These are phyloP conservation scores for Byasa hedistus DNA, from an alignment of 2,888 invertebrate species.

Conservation along the genomic window DNA sequence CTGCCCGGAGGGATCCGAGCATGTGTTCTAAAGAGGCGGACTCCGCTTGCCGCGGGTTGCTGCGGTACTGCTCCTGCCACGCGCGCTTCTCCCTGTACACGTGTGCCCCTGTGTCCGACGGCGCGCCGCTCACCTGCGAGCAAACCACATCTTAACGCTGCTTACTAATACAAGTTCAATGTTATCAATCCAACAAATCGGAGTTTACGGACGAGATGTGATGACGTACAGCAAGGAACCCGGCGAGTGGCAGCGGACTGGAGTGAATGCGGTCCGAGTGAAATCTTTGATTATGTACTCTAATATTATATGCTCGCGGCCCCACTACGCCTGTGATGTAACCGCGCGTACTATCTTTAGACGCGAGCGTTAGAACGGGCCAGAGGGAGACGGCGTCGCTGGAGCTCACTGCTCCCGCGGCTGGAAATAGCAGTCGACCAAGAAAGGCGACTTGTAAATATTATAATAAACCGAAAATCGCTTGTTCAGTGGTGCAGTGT, in stretches of 20 bases:
- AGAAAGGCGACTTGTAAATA: conserved; percentile 82
- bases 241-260: conserved; percentile 62
- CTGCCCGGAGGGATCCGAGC: conserved; percentile 96
- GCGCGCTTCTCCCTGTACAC: conserved; percentile 82
- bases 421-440: conserved; percentile 81
- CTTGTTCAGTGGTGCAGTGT: conserved; percentile 76
- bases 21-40: conserved; percentile 85
- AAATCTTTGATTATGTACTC: conserved; percentile 77
- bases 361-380: conserved; percentile 48
- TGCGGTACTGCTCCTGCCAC: conserved; percentile 77
- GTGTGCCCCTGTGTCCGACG: conserved; percentile 73
- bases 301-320: conserved; percentile 77
- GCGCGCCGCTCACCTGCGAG: conserved; percentile 65
- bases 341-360: conserved; percentile 74
- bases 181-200: conserved; percentile 32
- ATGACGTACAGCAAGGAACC: conserved; percentile 62
- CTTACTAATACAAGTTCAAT: conserved; percentile 22
- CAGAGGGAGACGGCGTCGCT: conserved; percentile 60
- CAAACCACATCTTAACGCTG: conserved; percentile 24
- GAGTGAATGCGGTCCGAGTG: conserved; percentile 73
- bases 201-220: conserved; percentile 25
- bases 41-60: conserved; percentile 79
- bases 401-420: conserved; percentile 60
- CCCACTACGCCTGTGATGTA: conserved; percentile 77
- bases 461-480: conserved; percentile 77